A percentile compares a stretch with the other conserved stretches of the same genome.
phyloP scores from a whole-genome alignment of 1,140 invertebrate genomes.

The Drosophila tsacasi region DNA sequence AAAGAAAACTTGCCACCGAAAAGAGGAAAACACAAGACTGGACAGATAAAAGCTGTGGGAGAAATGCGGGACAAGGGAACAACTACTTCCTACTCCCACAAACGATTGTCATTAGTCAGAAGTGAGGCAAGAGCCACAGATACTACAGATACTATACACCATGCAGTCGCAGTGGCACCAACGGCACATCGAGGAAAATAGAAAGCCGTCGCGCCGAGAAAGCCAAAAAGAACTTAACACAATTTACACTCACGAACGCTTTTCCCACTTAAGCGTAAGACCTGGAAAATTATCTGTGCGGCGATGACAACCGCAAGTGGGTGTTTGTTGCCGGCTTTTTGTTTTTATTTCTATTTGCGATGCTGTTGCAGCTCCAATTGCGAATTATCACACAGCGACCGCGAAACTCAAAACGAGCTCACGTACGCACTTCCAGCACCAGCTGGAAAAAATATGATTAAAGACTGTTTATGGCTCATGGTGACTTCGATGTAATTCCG shows the following conservation, averaged over 20 bases:
- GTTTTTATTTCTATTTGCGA: constrained; percentile 4
- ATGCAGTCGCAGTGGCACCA: constrained; percentile 19
- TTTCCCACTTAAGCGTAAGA: constrained; percentile 75
- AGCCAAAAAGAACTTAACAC: constrained; percentile 82
- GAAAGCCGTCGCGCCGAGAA: constrained; percentile 66
- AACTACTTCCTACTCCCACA: constrained; percentile 51
- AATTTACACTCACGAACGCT: constrained; percentile 80
- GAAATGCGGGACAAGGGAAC: constrained; percentile 16
- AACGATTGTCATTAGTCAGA: constrained; percentile 72
- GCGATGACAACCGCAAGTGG: constrained; percentile 74
- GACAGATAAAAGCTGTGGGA: constrained; percentile 14
- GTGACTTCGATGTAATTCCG: constrained; percentile 27
- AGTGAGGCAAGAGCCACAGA: constrained; percentile 41
- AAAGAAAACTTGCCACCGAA: constrained; percentile 61
- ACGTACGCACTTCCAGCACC: constrained; percentile 47
- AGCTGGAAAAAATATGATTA: constrained; percentile 31
- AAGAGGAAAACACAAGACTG: constrained; percentile 18
- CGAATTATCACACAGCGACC: constrained; percentile 69
- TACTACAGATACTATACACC: constrained; percentile 7
- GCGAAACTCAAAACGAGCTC: constrained; percentile 64
- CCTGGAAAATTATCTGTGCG: constrained; percentile 60
- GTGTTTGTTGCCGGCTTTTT: constrained; percentile 40
- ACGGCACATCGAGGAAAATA: constrained; percentile 54
- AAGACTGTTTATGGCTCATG: constrained; percentile 11
- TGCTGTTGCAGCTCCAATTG: constrained; percentile 72